Evolutionary conservation across 2,113 vertebrate species (phyloP).

Genomic region (Nymphicus hollandicus): DNA sequence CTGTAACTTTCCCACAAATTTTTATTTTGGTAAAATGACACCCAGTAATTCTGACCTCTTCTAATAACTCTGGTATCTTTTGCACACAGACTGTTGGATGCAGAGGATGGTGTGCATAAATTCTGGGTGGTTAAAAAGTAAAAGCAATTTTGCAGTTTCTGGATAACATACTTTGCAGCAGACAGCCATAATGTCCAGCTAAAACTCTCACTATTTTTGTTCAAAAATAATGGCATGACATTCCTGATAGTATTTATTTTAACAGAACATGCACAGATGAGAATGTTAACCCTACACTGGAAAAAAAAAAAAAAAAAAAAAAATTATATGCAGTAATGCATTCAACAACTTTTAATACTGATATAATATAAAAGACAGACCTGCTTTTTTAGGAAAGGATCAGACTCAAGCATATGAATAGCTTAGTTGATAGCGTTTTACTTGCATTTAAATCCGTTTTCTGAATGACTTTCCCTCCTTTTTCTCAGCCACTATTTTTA

Average conservation of each 20-base stretch:
- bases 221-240: neutral
- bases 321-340: neutral
- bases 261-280: neutral
- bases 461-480: neutral
- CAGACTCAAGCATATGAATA: rapidly evolving
- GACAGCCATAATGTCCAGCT: neutral
- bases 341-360: neutral
- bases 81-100: neutral
- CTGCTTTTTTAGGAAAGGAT: neutral
- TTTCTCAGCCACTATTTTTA: neutral
- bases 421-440: neutral
- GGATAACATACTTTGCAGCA: neutral
- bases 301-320: neutral
- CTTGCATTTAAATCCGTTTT: neutral
- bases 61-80: neutral
- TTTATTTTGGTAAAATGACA: neutral
- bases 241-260: neutral
- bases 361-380: neutral
- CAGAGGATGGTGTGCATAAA: neutral
- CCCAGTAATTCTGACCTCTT: neutral
- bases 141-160: neutral
- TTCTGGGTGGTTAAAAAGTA: neutral
- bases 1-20: neutral
- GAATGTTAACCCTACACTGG: neutral
- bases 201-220: neutral